Percentiles rank a stretch among this genome's conserved stretches.
Evolutionary conservation across 2,113 vertebrate genomes (phyloP).

Genomic region (Ursus arctos): DNA sequence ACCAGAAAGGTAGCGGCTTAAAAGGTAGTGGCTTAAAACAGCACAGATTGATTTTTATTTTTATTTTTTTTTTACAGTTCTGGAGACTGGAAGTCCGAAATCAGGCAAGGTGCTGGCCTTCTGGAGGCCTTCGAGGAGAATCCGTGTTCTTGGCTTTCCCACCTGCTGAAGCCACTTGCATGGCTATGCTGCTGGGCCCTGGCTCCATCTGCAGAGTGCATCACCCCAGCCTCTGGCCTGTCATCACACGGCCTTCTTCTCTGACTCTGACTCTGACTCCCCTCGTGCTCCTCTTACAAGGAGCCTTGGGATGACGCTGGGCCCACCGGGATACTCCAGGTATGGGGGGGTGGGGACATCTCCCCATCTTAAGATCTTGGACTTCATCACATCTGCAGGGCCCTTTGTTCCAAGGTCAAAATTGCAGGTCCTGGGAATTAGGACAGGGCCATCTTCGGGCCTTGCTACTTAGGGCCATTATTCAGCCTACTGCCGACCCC

Average conservation of each 20-base stretch:
- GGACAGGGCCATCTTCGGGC: background rate
- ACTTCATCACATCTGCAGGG: background rate
- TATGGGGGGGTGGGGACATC: too few relatives aligned
- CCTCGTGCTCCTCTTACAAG: background rate
- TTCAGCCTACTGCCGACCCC: background rate
- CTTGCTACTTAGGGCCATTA: background rate
- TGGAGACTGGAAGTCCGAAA: background rate
- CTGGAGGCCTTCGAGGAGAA: background rate
- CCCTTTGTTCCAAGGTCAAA: background rate
- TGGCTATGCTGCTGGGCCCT: background rate
- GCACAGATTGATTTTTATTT: background rate
- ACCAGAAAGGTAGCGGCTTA: background rate
- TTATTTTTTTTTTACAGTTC: background rate
- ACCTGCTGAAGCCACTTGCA: background rate
- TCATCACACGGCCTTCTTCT: background rate
- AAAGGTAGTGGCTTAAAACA: background rate
- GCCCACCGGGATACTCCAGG: accelerated
- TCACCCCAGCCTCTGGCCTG: background rate
- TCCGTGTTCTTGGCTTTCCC: background rate
- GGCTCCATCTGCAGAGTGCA: background rate
- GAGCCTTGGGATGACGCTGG: background rate
- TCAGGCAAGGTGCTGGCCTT: background rate
- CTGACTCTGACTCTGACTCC: too few relatives aligned
- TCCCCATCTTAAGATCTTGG: background rate
- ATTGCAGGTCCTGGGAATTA: background rate